A percentile compares a stretch with the other conserved stretches of the same genome.
Evolutionary conservation across 1,140 invertebrate species (phyloP).

Genomic region (Saccostrea cuccullata): DNA sequence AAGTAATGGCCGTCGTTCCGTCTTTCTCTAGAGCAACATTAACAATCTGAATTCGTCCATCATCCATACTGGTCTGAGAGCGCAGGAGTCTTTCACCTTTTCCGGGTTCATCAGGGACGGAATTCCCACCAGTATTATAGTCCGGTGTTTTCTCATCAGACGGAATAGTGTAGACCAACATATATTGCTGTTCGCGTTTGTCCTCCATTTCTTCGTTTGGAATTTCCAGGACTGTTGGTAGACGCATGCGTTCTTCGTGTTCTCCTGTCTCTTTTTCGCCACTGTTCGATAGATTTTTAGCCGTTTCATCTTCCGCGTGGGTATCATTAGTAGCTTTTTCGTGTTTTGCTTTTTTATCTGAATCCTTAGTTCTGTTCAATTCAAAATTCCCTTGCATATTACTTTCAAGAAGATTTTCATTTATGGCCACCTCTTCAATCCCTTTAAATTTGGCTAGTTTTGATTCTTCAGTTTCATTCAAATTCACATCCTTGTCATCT

Average conservation of each 20-base stretch:
- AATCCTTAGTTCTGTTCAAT: neutral
- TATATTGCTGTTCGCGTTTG: neutral
- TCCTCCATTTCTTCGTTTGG: neutral
- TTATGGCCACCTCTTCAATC: neutral
- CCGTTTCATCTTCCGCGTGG: neutral
- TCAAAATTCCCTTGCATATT: too few species aligned
- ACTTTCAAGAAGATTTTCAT: too few species aligned
- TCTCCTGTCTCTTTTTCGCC: neutral
- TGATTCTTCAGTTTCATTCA: too few species aligned
- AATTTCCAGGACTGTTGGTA: neutral
- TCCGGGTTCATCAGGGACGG: neutral
- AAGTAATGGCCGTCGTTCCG: neutral
- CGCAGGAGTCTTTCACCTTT: neutral
- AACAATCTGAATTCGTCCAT: neutral
- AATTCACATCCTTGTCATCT: too few species aligned
- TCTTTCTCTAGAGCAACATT: neutral
- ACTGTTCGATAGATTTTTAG: neutral
- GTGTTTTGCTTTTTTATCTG: neutral
- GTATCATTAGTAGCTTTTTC: neutral
- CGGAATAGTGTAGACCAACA: neutral
- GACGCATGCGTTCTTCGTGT: neutral
- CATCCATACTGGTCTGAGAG: neutral
- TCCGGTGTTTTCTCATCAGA: neutral
- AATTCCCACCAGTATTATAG: neutral
- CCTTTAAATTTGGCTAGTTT: neutral